Evolutionary conservation across 2,888 invertebrate genomes (phyloP).

Genomic region (Zygothrica quintamaculata): DNA sequence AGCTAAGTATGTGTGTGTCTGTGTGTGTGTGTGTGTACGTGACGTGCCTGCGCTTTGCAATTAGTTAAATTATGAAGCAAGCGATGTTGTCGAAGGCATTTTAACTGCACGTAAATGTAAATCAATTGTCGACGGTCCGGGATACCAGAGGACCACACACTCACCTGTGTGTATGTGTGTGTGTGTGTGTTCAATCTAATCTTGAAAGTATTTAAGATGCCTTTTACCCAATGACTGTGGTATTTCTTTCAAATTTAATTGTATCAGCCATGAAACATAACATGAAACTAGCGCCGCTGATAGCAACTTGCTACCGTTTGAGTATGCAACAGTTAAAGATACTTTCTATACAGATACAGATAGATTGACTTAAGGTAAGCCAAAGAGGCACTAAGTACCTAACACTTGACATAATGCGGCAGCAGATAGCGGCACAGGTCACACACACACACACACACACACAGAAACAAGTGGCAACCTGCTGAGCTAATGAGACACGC

Average conservation of each 20-base stretch:
- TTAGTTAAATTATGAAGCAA: slow-evolving; percentile 74
- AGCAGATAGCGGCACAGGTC: slow-evolving; percentile 72
- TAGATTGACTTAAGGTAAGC: slow-evolving; percentile 23
- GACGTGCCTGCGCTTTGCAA: slow-evolving; percentile 76
- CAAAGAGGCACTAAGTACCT: slow-evolving; percentile 81
- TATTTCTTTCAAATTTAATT: slow-evolving; percentile 67
- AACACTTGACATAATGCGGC: slow-evolving; percentile 80
- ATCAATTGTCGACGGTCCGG: slow-evolving; percentile 47
- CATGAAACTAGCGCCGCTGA: slow-evolving; percentile 62
- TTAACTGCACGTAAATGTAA: slow-evolving; percentile 71
- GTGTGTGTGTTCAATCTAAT: slow-evolving; percentile 68
- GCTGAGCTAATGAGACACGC: slow-evolving; percentile 77
- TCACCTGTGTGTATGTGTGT: slow-evolving; percentile 41
- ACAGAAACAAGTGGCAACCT: slow-evolving; percentile 51
- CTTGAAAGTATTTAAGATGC: slow-evolving; percentile 57
- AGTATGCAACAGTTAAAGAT: slow-evolving; percentile 11
- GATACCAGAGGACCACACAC: slow-evolving; percentile 35
- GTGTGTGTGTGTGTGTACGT: slow-evolving; percentile 59
- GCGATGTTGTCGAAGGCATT: slow-evolving; percentile 49
- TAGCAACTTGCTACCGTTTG: slow-evolving; percentile 54
- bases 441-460: slow-evolving; percentile 30
- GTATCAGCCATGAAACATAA: slow-evolving; percentile 69
- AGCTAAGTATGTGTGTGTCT: too few relatives aligned
- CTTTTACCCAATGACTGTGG: slow-evolving; percentile 46
- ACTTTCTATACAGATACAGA: slow-evolving; percentile 14